Conservation (phyloP, 2,113 vertebrate genomes). For the Urocitellus parryii region DNA sequence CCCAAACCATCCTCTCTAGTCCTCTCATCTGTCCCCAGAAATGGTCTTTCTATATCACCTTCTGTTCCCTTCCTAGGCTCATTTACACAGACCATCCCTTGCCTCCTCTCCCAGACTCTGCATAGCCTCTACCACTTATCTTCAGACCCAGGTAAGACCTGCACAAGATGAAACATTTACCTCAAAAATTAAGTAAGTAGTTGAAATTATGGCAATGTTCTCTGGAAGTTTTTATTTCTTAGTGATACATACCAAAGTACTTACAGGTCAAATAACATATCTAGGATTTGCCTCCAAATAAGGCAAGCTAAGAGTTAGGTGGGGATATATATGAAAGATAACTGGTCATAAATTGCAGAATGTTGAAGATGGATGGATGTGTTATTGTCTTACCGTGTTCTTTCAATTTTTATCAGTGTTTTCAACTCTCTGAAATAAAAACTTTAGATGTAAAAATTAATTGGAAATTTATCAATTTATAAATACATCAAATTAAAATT, state of each 20-base stretch:
- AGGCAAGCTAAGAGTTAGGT: not conserved
- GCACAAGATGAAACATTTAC: not conserved
- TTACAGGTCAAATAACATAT: not conserved
- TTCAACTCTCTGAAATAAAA: not conserved
- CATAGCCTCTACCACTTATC: not conserved
- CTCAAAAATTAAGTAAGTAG: slow-evolving; percentile 22
- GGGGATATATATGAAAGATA: not conserved
- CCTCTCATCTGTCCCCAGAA: not conserved
- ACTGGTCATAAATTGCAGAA: not conserved
- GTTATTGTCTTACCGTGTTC: not conserved
- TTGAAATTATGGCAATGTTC: not conserved
- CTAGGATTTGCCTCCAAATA: not conserved
- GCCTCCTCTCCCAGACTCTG: not conserved
- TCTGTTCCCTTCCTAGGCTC: not conserved
- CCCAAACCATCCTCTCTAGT: not conserved
- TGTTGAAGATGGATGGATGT: not conserved
- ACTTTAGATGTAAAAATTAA: no score
- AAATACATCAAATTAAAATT: slow-evolving; percentile 13
- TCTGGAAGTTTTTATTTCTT: not conserved
- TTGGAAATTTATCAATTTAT: not conserved
- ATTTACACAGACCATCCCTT: not conserved
- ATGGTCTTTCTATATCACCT: not conserved
- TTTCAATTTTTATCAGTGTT: not conserved
- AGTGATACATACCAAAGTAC: not conserved
- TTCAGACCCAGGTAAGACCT: not conserved